These are phyloP conservation scores for Hemicrepidius hirtus DNA, from an alignment of 2,888 invertebrate genomes.

Conservation along the genomic window DNA sequence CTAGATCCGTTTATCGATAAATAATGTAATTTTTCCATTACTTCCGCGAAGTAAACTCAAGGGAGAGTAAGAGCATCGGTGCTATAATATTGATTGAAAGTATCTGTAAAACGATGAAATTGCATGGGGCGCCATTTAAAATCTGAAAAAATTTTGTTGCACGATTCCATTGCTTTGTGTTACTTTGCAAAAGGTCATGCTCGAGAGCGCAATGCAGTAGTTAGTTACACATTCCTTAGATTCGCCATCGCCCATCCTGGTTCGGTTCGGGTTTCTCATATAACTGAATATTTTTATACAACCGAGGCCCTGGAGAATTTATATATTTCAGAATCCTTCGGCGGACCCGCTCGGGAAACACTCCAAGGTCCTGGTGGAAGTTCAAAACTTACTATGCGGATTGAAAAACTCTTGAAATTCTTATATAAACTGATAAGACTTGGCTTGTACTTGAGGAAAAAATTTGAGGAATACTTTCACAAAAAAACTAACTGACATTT, in stretches of 20 bases:
- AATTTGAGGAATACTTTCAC: constrained; percentile 30
- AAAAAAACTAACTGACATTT: constrained; percentile 32
- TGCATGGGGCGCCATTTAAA: constrained; percentile 19
- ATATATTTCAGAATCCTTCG: constrained; percentile 27
- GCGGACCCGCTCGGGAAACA: constrained; percentile 8
- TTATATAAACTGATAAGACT: constrained; percentile 33
- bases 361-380: constrained; percentile 16
- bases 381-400: constrained; percentile 19
- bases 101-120: constrained; percentile 23
- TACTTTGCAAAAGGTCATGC: constrained; percentile 34
- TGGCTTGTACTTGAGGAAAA: constrained; percentile 26
- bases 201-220: constrained; percentile 27
- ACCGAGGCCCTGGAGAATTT: constrained; percentile 36
- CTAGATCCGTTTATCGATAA: constrained; percentile 31
- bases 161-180: constrained; percentile 5
- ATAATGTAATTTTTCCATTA: constrained; percentile 38
- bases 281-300: constrained; percentile 45
- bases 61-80: constrained; percentile 19
- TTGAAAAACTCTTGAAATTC: constrained; percentile 38
- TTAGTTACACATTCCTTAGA: constrained; percentile 30
- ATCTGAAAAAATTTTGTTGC: constrained; percentile 19
- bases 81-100: constrained; percentile 31
- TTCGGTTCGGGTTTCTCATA: constrained; percentile 28
- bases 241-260: constrained; percentile 32
- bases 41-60: constrained; percentile 8